Evolutionary conservation across 2,888 invertebrate genomes (phyloP), one percentile per base, ranked within the genome.

Genomic region (Diarsia brunnea): DNA sequence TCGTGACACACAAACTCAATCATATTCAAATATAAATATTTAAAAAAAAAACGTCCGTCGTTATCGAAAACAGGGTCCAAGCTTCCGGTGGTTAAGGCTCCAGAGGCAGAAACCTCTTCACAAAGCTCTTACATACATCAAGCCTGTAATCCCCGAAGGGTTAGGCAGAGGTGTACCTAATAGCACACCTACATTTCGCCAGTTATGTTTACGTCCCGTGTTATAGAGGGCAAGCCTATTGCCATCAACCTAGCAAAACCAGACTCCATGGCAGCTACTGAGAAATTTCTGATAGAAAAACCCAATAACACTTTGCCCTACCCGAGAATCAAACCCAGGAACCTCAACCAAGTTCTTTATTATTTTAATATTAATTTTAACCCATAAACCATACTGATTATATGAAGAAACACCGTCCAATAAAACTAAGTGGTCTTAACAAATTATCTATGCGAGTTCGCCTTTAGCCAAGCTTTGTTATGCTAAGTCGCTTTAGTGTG

Each of bases 401-500:
- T 75, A 70, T 51, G 67, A 31, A 65, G 61, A 68, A 31, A 65
- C 72, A 86, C 67, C 79, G 27, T 75, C 79, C 71, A 85, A 86
- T 87, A 86, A 84, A 85, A 76, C 74, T 79, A 75, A 86, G 86
- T 87, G 78, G 87, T 81, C 81, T 79, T 84, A 76, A 77, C 78
- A 79, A 82, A 86, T 86, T 84, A 86, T 88, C 87, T 85, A 88
- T 84, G 85, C 84, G 79, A 77, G 82, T 80, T 79, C 79, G 64
- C 84, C 85, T 81, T 87, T 81, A 69, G 83, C 86, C 66, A 72
- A 84, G 88, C 84, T 87, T 88, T 84, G 85, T 87, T 84, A 89
- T 87, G 82, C 74, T 84, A 87, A 83, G 80, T 86, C 67, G 70
- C 67, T n/a, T 66, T 69, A 75, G 81, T 88, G 89, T 90, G 84